These are phyloP conservation scores for Hoplostethus atlanticus DNA, from an alignment of 2,797 vertebrate genomes.

Conservation along the genomic window DNA sequence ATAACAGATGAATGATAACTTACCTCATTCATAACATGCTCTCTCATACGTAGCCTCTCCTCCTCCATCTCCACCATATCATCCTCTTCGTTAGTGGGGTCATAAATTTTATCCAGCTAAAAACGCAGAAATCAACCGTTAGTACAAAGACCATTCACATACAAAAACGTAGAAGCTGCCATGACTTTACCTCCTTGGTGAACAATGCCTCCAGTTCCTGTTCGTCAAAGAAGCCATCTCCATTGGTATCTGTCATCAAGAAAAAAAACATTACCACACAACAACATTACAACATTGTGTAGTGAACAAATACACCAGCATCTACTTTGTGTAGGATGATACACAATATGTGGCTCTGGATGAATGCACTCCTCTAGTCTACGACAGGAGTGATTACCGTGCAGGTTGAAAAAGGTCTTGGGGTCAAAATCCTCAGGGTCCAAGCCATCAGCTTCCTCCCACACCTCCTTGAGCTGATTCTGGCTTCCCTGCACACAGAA, in stretches of 20 bases:
- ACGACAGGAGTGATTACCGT: constrained; percentile 84
- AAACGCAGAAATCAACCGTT: constrained; percentile 32
- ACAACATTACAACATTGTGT: not conserved
- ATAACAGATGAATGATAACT: not conserved
- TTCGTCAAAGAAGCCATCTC: constrained; percentile 96
- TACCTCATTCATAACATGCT: constrained; percentile 99
- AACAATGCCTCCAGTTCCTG: constrained; percentile 98
- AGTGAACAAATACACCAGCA: not conserved
- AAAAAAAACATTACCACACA: not conserved
- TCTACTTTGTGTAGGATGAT: not conserved
- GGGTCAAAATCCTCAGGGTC: constrained; percentile 98
- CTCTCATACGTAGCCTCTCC: constrained; percentile 96
- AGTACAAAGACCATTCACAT: not conserved
- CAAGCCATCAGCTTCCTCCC: constrained; percentile 97
- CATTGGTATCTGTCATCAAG: constrained; percentile 90
- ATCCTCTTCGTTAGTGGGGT: constrained; percentile 96
- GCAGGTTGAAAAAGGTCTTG: constrained; percentile 98
- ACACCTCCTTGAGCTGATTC: constrained; percentile 98
- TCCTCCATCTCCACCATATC: constrained; percentile 99
- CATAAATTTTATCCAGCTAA: constrained; percentile 97
- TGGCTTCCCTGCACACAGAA: constrained; percentile 90
- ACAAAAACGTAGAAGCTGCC: not conserved
- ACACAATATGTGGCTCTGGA: not conserved
- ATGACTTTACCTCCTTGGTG: constrained; percentile 92
- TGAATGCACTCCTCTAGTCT: not conserved